Evolutionary conservation across 2,797 vertebrate species (phyloP), one percentile per base, ranked within the genome.

Genomic region (Apogon hyalosoma): DNA sequence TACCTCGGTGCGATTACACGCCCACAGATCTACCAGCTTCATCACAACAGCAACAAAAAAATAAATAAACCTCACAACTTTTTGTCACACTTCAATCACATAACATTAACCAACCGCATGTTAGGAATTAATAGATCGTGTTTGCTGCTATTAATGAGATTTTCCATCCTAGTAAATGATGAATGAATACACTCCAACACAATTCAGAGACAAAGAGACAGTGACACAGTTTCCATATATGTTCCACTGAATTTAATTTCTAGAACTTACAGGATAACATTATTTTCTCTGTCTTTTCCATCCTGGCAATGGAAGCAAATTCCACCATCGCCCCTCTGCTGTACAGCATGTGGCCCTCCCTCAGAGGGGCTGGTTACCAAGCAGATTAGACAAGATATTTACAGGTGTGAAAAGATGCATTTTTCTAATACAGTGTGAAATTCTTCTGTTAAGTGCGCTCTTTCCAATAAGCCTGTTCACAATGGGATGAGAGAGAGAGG

Each of bases 341-440:
- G 78, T 88, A 72, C 85, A 87, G 90, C 87, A 86, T 91, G 90
- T 87, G 88, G 88, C 87, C 86, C 84, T 88, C 86, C 87, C 82
- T 90, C 87, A 83, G 74, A 88, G 87, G 87, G 85, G 77, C 83
- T 85, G 87, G 88, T 88, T 89, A 92, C 90, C 90, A 84, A 82
- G 90, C 85, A 88, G 87, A 93, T 92, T 90, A 92, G 89, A 92
- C 88, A 75, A 90, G 92, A 94, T 93, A 93, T 94, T 94, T 94
- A 94, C 93, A 94, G 93, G 93, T 94, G 93, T 93, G 93, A 94
- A 94, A 93, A 93, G 90, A 93, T 93, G 92, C 93, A 93, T 93
- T 94, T 93, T 92, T 93, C 91, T 92, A 90, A 94, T 93, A 94
- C 93, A 94, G 93, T 88, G 93, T 90, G 93, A 94, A 94, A 93